A percentile compares a stretch with the other conserved stretches of the same genome.
phyloP scores from a whole-genome alignment of 2,797 vertebrate genomes.

The Epinephelus coioides region DNA sequence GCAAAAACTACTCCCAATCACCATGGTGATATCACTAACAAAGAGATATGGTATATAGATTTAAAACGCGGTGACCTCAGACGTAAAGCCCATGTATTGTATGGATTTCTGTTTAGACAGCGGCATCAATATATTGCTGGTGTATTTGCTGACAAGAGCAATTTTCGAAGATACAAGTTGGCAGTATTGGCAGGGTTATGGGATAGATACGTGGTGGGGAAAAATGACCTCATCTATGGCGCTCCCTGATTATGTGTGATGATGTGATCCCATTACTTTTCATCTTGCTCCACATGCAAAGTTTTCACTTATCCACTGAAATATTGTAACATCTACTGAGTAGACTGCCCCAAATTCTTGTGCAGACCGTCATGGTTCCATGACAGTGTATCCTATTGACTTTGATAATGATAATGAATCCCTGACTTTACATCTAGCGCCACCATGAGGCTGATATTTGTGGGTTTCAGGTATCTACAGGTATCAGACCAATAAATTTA shows the following conservation, averaged over 20 bases:
- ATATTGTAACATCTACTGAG: not conserved
- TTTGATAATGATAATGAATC: too few relatives aligned
- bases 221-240: constrained; percentile 22
- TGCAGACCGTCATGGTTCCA: too few relatives aligned
- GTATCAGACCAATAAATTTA: too few relatives aligned
- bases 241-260: not conserved
- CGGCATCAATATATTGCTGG: constrained; percentile 49
- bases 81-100: constrained; percentile 10
- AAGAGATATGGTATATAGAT: not conserved
- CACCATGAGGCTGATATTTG: not conserved
- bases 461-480: too few relatives aligned
- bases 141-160: constrained; percentile 49
- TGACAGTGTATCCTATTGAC: too few relatives aligned
- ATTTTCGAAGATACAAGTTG: constrained; percentile 36
- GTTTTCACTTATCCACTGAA: not conserved
- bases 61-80: constrained; percentile 31
- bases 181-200: constrained; percentile 45
- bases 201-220: constrained; percentile 25
- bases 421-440: too few relatives aligned
- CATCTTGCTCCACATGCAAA: not conserved
- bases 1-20: not conserved
- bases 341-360: not conserved
- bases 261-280: not conserved
- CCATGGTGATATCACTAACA: not conserved
- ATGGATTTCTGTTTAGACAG: constrained; percentile 57